Evolutionary conservation across 2,888 invertebrate species (phyloP), one percentile per base, ranked within the genome.

Genomic region (Meloe dianella): DNA sequence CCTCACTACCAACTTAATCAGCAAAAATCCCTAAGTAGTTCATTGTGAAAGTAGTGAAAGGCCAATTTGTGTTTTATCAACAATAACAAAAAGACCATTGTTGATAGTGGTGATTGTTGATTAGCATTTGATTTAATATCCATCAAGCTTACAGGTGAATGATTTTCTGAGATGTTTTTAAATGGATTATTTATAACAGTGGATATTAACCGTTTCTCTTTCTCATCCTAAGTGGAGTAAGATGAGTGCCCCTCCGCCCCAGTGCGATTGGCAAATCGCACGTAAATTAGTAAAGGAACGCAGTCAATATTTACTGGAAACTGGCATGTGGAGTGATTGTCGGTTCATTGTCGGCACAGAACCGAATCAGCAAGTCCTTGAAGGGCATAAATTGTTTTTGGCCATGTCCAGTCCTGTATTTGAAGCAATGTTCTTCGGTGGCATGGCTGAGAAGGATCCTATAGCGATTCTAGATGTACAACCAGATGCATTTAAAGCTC

Each of bases 361-460:
- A 77, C 90, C 92, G 0, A 90, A 91, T 78, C 92, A 92, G 79
- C 89, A 92, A 75, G 85, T 89, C 0, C 84, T 94, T 30, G 87
- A 89, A 69, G 92, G 91, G 0, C 94, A 95, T 81, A 94, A 93
- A 81, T 83, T 95, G 35, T 88, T 94, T 68, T 84, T 95, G 63
- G 94, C 94, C 0, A 94, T 94, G 93, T 91, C 93, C 0, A 94
- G 94, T 70, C 94, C 94, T 0, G 94, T 95, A 0, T 95, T 95
- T 78, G 94, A 94, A 78, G 91, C 93, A 0, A 95, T 95, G 94
- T 94, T 95, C 79, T 94, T 87, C 78, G 94, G 94, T 0, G 91
- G 92, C 27, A 90, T 94, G 87, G 90, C 93, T 0, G 93, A 94
- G 77, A 91, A 91, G 73, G 86, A 84, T 71, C 92, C 93, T 0